A percentile compares a stretch with the other conserved stretches of the same genome.
Conservation (phyloP, 2,797 vertebrate species). For the Melanotaenia nigrans region DNA sequence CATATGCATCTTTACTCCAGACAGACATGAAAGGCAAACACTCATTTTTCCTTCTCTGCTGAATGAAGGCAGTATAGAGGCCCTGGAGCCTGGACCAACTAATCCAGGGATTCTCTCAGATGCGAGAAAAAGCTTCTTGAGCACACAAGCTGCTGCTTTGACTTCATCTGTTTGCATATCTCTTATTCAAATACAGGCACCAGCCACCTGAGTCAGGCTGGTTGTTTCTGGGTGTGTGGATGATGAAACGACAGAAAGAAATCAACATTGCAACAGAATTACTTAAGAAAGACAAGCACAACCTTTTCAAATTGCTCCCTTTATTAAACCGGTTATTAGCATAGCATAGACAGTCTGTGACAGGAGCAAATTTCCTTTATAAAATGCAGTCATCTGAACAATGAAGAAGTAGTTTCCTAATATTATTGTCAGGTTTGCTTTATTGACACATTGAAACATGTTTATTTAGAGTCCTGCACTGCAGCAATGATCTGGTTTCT, state of each 20-base stretch:
- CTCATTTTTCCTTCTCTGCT: conserved; percentile 34
- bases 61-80: conserved; percentile 66
- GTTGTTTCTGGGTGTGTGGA: conserved; percentile 53
- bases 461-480: conserved; percentile 56
- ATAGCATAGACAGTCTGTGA: conserved; percentile 20
- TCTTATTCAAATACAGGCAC: conserved; percentile 73
- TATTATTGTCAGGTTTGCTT: conserved; percentile 59
- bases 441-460: conserved; percentile 64
- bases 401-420: conserved; percentile 52
- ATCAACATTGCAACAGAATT: conserved; percentile 38
- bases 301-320: conserved; percentile 41
- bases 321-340: conserved; percentile 58
- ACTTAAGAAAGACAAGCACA: conserved; percentile 36
- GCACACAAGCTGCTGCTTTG: conserved; percentile 68
- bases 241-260: conserved; percentile 50
- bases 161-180: conserved; percentile 75
- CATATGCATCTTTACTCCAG: conserved; percentile 59
- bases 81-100: conserved; percentile 57
- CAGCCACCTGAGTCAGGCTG: conserved; percentile 67
- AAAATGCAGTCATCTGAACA: conserved; percentile 47
- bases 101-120: conserved; percentile 72
- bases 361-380: conserved; percentile 36
- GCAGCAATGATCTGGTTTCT: conserved; percentile 69
- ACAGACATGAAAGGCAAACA: conserved; percentile 75
- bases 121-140: conserved; percentile 69